Base-by-base conservation (phyloP, 2,113 vertebrate species). In the Oryctolagus cuniculus region DNA sequence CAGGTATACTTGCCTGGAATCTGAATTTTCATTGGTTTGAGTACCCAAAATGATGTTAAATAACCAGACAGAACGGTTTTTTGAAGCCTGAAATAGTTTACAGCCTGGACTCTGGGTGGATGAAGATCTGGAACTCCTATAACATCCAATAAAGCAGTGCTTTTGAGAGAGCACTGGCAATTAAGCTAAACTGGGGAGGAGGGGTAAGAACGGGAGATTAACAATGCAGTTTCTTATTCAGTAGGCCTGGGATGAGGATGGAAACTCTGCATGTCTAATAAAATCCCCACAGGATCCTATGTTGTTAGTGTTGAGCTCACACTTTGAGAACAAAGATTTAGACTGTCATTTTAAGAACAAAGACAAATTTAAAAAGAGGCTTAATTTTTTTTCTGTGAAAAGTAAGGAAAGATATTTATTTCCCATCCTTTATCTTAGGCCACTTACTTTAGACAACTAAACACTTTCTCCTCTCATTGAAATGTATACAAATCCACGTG, bases 391-490 rank as follows among this genome's bases (percentile, higher is more conserved):
- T 16, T 21, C 2, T 38, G 2, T 73, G 16, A 22, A 77, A 86
- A 90, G 72, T 72, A 73, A 73, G 34, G 29, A 29, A 44, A 73
- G 72, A 61, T 31, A 51, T 19, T 49, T 2, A 22, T 3, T 55
- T 69, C 58, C 27, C 34, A 66, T 69, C 27, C 22, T 58, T 73
- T 73, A 38, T 34, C 66, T 58, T 73, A 29, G 22, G 44, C 13
- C 1, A 55, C 27, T n/a, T 29, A 58, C n/a, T 24, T 86, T 77
- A 49, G 72, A 85, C 67, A 69, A 87, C 19, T 69, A 69, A 82
- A 51, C 69, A 64, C 53, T 82, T 75, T 77, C 70, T 83, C 29
- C 63, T 70, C 84, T 87, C 84, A 44, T 80, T 75, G 70, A 95
- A 82, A 82, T 63, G 63, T 63, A 58, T 69, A 34, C 77, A 69